phyloP scores from a whole-genome alignment of 2,888 invertebrate genomes.

The Ptychoptera albimana region DNA sequence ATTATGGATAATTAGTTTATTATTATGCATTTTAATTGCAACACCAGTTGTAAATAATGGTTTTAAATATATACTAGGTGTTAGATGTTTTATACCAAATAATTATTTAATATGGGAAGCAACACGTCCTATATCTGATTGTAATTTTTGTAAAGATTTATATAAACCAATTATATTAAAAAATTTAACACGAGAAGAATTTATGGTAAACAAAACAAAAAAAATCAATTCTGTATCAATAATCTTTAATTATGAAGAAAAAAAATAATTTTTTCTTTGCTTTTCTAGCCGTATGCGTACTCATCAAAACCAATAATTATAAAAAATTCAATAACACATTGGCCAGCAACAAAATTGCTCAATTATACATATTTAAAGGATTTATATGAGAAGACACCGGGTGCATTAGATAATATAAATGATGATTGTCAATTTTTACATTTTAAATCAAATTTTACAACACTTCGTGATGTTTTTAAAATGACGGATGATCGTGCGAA shows the following conservation, averaged over 20 bases:
- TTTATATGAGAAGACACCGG: constrained; percentile 48
- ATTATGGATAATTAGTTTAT: constrained; percentile 1
- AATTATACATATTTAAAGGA: constrained; percentile 50
- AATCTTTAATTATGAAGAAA: neutral
- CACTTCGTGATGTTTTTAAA: constrained; percentile 57
- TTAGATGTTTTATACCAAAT: constrained; percentile 63
- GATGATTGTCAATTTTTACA: constrained; percentile 78
- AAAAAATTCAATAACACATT: constrained; percentile 55
- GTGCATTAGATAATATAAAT: constrained; percentile 55
- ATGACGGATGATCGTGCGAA: constrained; percentile 51
- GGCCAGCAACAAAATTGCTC: constrained; percentile 57
- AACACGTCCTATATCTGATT: constrained; percentile 66
- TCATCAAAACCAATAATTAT: constrained; percentile 65
- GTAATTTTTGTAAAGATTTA: constrained; percentile 57
- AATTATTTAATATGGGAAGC: constrained; percentile 80
- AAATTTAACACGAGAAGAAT: constrained; percentile 52
- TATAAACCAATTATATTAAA: constrained; percentile 47
- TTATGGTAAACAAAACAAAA: constrained; percentile 38
- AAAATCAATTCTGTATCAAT: neutral
- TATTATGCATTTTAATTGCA: constrained; percentile 16
- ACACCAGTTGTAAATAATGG: constrained; percentile 26
- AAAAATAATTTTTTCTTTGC: neutral
- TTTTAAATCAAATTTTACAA: constrained; percentile 66
- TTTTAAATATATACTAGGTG: constrained; percentile 33
- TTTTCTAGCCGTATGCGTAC: constrained; percentile 48